Evolutionary conservation across 2,888 invertebrate genomes (phyloP).

Genomic region (Brenthis ino): DNA sequence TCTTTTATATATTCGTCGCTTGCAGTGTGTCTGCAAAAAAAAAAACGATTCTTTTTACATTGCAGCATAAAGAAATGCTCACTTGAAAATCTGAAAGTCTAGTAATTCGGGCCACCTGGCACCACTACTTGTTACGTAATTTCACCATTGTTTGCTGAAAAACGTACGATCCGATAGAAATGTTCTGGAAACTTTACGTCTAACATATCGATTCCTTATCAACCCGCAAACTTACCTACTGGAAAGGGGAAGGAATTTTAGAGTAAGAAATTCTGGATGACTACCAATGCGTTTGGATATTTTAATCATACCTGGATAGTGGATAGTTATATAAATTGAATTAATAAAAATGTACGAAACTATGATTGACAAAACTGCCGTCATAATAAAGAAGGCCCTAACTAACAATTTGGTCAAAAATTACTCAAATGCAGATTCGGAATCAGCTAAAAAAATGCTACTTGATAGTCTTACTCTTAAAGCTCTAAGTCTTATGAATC

Average conservation of each 20-base stretch:
- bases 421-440: too few species aligned
- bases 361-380: too few species aligned
- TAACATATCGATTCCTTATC: constrained; percentile 31
- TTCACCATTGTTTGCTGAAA: constrained; percentile 25
- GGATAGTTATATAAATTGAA: too few species aligned
- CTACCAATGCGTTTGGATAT: background rate
- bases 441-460: too few species aligned
- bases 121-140: constrained; percentile 21
- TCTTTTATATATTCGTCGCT: too few species aligned
- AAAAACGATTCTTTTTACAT: constrained; percentile 5
- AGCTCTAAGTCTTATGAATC: too few species aligned
- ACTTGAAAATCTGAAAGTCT: constrained; percentile 4
- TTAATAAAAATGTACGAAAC: too few species aligned
- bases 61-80: background rate
- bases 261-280: constrained; percentile 13
- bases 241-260: constrained; percentile 22
- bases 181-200: constrained; percentile 24
- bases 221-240: constrained; percentile 15
- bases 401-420: too few species aligned
- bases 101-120: constrained; percentile 23
- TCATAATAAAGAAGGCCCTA: too few species aligned
- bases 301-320: too few species aligned
- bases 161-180: constrained; percentile 27
- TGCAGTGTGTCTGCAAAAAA: background rate
- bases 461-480: too few species aligned